A percentile compares a stretch with the other conserved stretches of the same genome.
Conservation (phyloP, 2,888 invertebrate genomes). For the Portevinia maculata region DNA sequence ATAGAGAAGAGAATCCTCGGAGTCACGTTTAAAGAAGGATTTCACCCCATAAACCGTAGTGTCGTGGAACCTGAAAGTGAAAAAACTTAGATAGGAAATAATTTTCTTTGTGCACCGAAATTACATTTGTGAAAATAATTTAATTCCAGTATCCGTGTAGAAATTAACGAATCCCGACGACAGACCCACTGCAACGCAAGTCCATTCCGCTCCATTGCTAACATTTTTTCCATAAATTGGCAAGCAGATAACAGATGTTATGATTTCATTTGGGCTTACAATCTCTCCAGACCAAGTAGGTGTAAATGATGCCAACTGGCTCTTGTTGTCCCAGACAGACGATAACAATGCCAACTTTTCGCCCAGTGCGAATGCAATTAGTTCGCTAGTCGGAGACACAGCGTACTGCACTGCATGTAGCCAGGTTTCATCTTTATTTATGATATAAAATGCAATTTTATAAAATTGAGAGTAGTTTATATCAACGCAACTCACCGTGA, state of each 20-base stretch:
- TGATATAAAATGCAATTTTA: background rate
- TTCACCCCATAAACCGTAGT: constrained; percentile 91
- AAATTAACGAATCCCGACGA: constrained; percentile 93
- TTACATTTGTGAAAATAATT: constrained; percentile 90
- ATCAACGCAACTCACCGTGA: constrained; percentile 80
- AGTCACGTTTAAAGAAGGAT: constrained; percentile 85
- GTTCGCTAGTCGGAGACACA: constrained; percentile 89
- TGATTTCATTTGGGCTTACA: constrained; percentile 83
- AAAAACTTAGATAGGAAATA: background rate
- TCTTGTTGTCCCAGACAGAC: constrained; percentile 85
- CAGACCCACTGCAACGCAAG: constrained; percentile 94
- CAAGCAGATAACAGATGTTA: constrained; percentile 83
- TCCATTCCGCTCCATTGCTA: constrained; percentile 93
- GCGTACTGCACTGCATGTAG: constrained; percentile 87
- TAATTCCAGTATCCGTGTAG: constrained; percentile 93
- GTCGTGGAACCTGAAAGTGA: constrained; percentile 86
- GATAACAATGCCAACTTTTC: constrained; percentile 87
- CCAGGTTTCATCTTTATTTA: constrained; percentile 85
- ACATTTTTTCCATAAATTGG: constrained; percentile 82
- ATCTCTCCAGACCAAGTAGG: constrained; percentile 85
- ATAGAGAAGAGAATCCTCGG: constrained; percentile 79
- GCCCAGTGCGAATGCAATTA: constrained; percentile 87
- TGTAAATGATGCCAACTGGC: constrained; percentile 83
- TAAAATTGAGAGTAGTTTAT: background rate
- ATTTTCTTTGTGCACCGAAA: background rate